Evolutionary conservation across 2,797 vertebrate genomes (phyloP), one percentile per base, ranked within the genome.

Genomic region (Falco berigora): DNA sequence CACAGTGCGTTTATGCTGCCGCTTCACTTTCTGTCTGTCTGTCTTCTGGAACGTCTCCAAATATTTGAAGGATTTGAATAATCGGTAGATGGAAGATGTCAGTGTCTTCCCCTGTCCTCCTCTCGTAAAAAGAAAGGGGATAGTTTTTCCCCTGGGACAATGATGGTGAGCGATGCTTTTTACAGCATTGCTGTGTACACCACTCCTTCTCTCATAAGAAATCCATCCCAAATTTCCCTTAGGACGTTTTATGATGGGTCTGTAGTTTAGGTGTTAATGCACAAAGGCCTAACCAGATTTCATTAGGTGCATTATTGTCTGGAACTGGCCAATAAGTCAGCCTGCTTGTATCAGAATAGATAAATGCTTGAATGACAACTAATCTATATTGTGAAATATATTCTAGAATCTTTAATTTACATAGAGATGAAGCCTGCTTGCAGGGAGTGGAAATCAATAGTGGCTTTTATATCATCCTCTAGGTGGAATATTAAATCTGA

Each of bases 401-500:
- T 88, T 74, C 64, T 10, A 63, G 81, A 91, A 13, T 88, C 75
- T 90, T 97, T 94, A 86, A 96, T 96, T 94, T 97, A 83, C 88
- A 87, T 67, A 84, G 78, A 95, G 84, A 92, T 96, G 82, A 95
- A 94, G 68, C 71, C 91, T 87, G 72, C 83, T 92, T 92, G 64
- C 53, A 40, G 53, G 53, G 81, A 94, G 61, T 66, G 49, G 88
- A 94, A 92, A 97, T 97, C 95, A 96, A 95, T 95, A 96, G 28
- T 34, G 84, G 72, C 86, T 96, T 93, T 95, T 95, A 76, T 85
- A 85, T 81, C 75, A 72, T 95, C 56, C 72, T 88, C 81, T 94
- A 64, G 80, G 46, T 8, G 3, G 78, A 88, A 91, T 92, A 94
- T 92, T 84, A 89, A 86, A 78, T 86, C 62, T 93, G 78, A 84